Conservation (phyloP, 2,888 invertebrate species). For the Steromphala cineraria region DNA sequence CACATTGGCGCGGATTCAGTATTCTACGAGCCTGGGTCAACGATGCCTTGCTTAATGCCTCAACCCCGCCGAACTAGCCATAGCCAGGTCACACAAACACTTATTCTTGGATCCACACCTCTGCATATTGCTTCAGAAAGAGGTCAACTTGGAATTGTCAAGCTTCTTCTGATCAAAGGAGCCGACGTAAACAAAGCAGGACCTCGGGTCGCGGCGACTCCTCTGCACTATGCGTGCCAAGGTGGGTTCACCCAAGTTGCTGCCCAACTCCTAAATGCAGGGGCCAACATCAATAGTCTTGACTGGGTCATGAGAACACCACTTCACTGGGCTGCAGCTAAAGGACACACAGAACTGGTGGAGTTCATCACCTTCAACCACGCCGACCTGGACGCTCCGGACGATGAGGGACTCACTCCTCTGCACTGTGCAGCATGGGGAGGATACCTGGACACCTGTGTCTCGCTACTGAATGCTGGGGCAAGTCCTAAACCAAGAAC, state of each 20-base stretch:
- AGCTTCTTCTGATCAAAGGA: neutral
- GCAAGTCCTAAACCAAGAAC: neutral
- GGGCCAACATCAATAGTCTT: neutral
- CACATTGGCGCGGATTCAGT: neutral
- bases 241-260: neutral
- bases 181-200: neutral
- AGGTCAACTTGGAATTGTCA: neutral
- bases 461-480: neutral
- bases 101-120: neutral
- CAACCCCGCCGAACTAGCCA: neutral
- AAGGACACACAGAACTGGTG: neutral
- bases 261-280: neutral
- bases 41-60: neutral
- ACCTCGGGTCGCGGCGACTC: neutral
- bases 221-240: neutral
- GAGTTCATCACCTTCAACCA: neutral
- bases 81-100: neutral
- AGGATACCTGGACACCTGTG: neutral
- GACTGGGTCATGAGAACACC: neutral
- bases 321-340: neutral
- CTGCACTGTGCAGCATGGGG: neutral
- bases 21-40: neutral
- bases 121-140: neutral
- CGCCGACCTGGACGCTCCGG: neutral
- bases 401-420: neutral